Base-by-base conservation (phyloP, 2,888 invertebrate species). In the Portevinia maculata region DNA sequence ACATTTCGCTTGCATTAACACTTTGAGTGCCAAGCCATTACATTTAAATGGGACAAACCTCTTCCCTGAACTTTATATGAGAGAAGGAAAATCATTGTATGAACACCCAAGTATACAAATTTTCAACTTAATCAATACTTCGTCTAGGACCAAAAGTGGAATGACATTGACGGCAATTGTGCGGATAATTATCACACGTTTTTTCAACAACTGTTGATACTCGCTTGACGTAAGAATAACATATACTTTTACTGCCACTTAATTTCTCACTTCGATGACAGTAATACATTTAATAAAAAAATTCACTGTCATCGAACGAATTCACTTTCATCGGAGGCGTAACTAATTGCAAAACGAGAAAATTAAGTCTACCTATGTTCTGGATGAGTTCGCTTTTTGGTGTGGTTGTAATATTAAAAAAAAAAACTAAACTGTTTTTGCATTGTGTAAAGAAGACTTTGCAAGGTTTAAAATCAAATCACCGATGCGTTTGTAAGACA, bases 271-370 rank as follows among this genome's bases (percentile, higher is more conserved):
- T 73, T 67, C 44, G 48, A 50, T 78, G 78, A 73, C 59, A 78
- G 71, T 71, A 78, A 67, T n/a, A n/a, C n/a, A n/a, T n/a, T n/a
- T n/a, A n/a, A n/a, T n/a, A 71, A 70, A 83, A 44, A 1, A n/a
- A 59, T n/a, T 37, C 32, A 55, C 24, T 59, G 69, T 70, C 70
- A 53, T 15, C 30, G 46, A 69, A 71, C 70, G 52, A 30, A 78
- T 67, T 83, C 73, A 71, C 83, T 83, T 83, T 83, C 78, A 9
- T 71, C 50, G 28, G 78, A 78, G 55, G 83, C 83, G 78, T 55
- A 78, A 83, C 83, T 83, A 78, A 83, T 83, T 78, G 67, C 6
- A 28, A 9, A 5, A 50, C 24, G 52, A 67, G 46, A 52, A 67
- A 44, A 57, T 55, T 57, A 57, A 64, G 28, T 52, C 13, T n/a